Evolutionary conservation across 2,113 vertebrate species (phyloP), one percentile per base, ranked within the genome.

Genomic region (Manacus vitellinus): DNA sequence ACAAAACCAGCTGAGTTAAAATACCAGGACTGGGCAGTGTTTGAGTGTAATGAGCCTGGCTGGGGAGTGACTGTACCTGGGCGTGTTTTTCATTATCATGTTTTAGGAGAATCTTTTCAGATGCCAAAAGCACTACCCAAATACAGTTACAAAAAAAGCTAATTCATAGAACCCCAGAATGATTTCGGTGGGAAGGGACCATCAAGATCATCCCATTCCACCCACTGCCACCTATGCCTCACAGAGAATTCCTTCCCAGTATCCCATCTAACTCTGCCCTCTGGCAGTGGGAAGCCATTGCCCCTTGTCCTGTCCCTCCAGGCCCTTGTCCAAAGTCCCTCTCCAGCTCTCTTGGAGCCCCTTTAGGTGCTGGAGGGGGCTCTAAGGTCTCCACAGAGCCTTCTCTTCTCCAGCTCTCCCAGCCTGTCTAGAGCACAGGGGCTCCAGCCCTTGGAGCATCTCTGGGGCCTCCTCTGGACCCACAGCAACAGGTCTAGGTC

Each of bases 31-130:
- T 66, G 51, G 37, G n/a, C 66, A 66, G 13, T 56, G 14, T 52
- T 65, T 39, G 22, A 55, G 68, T 49, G 20, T 65, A 51, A 70
- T 2, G 49, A 95, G 68, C 46, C 93, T 51, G 70, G 49, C 54
- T 52, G 59, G 63, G 65, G 19, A 14, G 33, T 81, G 75, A 35
- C 73, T 81, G 81, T 74, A 85, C 75, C 85, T 66, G 78, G 92
- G 59, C 18, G 24, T 3, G 63, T 41, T 84, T 54, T 75, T 51
- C 59, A 8, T 44, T 18, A 43, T 95, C 27, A 6, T 4, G 1
- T 72, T 89, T 91, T 72, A 73, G 88, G 85, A 86, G 39, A 76
- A 63, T 67, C 44, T 86, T 92, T 78, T 52, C 67, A 76, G 66
- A 63, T 80, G 76, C 90, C 84, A 63, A 84, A 77, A 68, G 62